Evolutionary conservation across 1,140 invertebrate genomes (phyloP), one percentile per base, ranked within the genome.

Genomic region (Mya arenaria): DNA sequence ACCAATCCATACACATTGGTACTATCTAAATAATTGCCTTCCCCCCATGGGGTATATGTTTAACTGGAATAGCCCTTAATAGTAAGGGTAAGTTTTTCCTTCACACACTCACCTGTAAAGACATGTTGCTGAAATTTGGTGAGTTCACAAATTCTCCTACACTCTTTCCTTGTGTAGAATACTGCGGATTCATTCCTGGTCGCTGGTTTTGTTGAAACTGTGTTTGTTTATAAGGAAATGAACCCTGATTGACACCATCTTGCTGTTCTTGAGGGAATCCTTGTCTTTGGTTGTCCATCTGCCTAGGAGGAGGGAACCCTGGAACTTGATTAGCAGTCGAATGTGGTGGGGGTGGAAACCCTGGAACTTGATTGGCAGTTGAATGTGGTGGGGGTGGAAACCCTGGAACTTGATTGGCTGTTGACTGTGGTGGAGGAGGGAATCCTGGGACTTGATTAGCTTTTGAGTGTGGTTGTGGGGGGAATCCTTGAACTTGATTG

Each of bases 101-200:
- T n/a, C n/a, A n/a, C n/a, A 30, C 37, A 69, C 39, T 75, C 71
- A 84, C 83, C 69, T 78, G 73, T 39, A 82, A 19, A 37, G 73
- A 79, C 74, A 85, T 74, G 28, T 79, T 83, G 37, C 62, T 74
- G 36, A 85, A 83, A 73, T 68, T 79, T n/a, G 74, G 17, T 39
- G 44, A 65, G 69, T 39, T 82, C 5, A 55, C 78, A 58, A 41
- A 69, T 32, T 82, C 37, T 37, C 69, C 39, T 15, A 77, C 41
- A 34, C 28, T 73, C 41, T 77, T 65, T 48, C 65, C 63, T 36
- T 73, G 56, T 37, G 28, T n/a, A 65, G 4, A 19, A 32, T n/a
- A n/a, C 44, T 60, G 60, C 25, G 17, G 52, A 52, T n/a, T n/a
- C n/a, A n/a, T n/a, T n/a, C n/a, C n/a, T n/a, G n/a, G n/a, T n/a